Conservation (phyloP, 2,113 vertebrate genomes). For the Ariopsis seemanni region DNA sequence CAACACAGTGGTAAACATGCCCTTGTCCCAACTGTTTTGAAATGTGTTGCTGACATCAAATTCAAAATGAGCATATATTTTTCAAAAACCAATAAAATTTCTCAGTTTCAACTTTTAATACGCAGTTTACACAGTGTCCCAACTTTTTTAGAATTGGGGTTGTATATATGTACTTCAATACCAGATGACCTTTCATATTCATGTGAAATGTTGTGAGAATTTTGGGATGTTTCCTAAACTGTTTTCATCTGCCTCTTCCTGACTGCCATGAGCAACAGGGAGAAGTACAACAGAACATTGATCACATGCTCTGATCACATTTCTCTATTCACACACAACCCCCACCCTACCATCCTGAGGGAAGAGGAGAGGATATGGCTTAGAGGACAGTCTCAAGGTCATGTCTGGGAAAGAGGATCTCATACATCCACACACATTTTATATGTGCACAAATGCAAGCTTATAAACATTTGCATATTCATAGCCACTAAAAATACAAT, state of each 20-base stretch:
- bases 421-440: slow-evolving; percentile 12
- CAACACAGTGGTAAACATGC: no score
- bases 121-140: no score
- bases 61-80: no score
- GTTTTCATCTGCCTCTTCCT: not conserved
- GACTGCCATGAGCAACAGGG: slow-evolving; percentile 11
- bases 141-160: no score
- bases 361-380: not conserved
- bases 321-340: slow-evolving; percentile 34
- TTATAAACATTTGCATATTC: not conserved
- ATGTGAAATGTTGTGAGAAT: not conserved
- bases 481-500: not conserved
- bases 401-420: slow-evolving; percentile 33
- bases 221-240: slow-evolving; percentile 18
- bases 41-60: no score
- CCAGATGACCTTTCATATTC: slow-evolving; percentile 11
- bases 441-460: not conserved
- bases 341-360: slow-evolving; percentile 15
- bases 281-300: slow-evolving; percentile 24
- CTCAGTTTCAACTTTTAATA: no score
- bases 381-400: slow-evolving; percentile 45
- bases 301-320: slow-evolving; percentile 52
- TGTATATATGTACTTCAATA: not conserved
- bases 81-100: no score
- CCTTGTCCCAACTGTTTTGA: no score